Evolutionary conservation across 2,113 vertebrate species (phyloP), one percentile per base, ranked within the genome.

Genomic region (Hucho hucho): DNA sequence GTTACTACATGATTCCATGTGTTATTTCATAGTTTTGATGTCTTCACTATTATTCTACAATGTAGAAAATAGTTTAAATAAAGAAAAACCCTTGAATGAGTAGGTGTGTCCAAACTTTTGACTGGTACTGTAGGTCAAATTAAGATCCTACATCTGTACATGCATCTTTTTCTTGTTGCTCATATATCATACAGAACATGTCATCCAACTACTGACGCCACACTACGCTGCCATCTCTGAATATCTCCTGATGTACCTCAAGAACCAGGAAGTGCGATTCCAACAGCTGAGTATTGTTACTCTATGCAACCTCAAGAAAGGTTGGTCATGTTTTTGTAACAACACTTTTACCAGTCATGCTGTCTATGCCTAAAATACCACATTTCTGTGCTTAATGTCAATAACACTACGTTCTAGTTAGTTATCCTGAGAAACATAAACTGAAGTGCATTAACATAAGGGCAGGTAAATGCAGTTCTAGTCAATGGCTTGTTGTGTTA

Each of bases 201-300:
- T 74, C 5, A 6, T 58, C 56, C 1, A 12, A 65, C 29, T 84
- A 46, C 83, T 89, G 75, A 86, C 64, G 67, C 85, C 85, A 73
- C 87, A 89, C 69, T 81, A 81, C 59, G 18, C 7, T 0, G 18
- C 32, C 24, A 69, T 87, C 73, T 64, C 74, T 0, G 68, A 74
- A 4, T 87, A 83, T 66, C 68, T 90, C 11, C n/a, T 83, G 72
- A 61, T 53, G 12, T 90, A 87, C 69, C 85, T 90, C 37, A 78
- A 71, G 61, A 78, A 69, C 3, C 76, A 81, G 67, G 88, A 88
- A 73, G 73, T 83, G 6, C 72, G 78, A 69, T 84, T 88, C 69
- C 87, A 87, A 66, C 89, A 89, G 24, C 87, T 89, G 18, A 74
- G 64, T 28, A 78, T 87, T 1, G 53, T 32, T 7, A 87, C 78